Evolutionary conservation across 2,888 invertebrate genomes (phyloP), one percentile per base, ranked within the genome.

Genomic region (Tachystola acroxantha): DNA sequence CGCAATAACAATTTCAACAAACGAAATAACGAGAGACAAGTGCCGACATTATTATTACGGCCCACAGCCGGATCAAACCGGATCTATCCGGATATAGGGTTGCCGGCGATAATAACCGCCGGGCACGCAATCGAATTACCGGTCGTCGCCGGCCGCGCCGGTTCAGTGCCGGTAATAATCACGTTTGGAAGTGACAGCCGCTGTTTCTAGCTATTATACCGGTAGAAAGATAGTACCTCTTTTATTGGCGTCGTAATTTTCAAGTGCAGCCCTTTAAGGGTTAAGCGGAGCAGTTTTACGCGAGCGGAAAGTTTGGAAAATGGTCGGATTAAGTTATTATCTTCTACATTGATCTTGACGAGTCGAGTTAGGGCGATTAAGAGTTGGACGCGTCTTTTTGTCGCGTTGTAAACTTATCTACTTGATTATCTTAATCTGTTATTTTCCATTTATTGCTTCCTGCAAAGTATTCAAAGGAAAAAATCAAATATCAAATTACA

Each of bases 41-140:
- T 50, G 50, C 43, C 48, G 53, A 53, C 58, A 49, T 57, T 66
- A 60, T 66, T 64, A 64, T 64, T 53, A 57, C 48, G 47, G 50
- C 42, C 48, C 49, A 56, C 64, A 69, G 64, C 67, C 62, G 68
- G 67, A 63, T 63, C 57, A 56, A 50, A 64, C 67, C 62, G 68
- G 67, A 63, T 63, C 57, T 56, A 50, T 42, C 59, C 63, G 68
- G 69, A 67, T 72, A 69, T 63, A 64, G 55, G 60, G 57, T 59
- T 60, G 55, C 57, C 58, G 60, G 64, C 58, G 60, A 64, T 68
- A 66, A 65, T 70, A 67, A 64, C 69, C 64, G 63, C 54, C 53
- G 54, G 42, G 53, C 46, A 45, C 43, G 64, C 67, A 74, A 78
- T 76, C 62, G 54, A 74, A 72, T 78, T 75, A 78, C 68, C 64